These are phyloP conservation scores for Apostichopus leukothele DNA, from an alignment of 53 echinoderm and acorn worm genomes.

Conservation along the genomic window DNA sequence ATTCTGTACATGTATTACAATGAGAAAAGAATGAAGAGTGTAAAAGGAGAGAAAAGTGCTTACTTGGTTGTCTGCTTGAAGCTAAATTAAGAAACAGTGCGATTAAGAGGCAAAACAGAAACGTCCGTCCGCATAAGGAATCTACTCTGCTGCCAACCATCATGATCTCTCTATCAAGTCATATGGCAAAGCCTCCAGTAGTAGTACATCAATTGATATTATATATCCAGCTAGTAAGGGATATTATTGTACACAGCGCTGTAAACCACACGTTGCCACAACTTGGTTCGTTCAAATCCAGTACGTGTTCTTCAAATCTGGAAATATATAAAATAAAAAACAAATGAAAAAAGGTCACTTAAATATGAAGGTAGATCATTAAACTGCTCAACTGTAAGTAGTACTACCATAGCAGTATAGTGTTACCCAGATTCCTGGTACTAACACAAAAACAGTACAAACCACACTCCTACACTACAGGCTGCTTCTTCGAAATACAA, in stretches of 20 bases:
- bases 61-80: not conserved
- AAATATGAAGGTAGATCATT: not conserved
- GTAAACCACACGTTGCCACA: not conserved
- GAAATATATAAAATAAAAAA: not conserved
- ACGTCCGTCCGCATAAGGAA: not conserved
- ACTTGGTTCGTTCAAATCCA: not conserved
- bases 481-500: too few relatives aligned
- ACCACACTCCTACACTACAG: too few relatives aligned
- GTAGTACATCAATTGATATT: not conserved
- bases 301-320: not conserved
- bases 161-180: not conserved
- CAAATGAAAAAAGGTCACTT: not conserved
- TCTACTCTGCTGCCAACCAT: not conserved
- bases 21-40: too few relatives aligned
- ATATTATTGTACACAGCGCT: not conserved
- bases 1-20: too few relatives aligned
- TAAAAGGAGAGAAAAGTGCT: not conserved
- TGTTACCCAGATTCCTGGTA: too few relatives aligned
- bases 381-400: not conserved
- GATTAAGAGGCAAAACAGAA: not conserved
- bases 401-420: too few relatives aligned
- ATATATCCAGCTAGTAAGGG: not conserved
- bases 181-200: not conserved
- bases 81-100: not conserved
- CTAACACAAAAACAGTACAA: too few relatives aligned